These are phyloP conservation scores for Condylostylus longicornis DNA, from an alignment of 1,140 invertebrate species.

Conservation along the genomic window DNA sequence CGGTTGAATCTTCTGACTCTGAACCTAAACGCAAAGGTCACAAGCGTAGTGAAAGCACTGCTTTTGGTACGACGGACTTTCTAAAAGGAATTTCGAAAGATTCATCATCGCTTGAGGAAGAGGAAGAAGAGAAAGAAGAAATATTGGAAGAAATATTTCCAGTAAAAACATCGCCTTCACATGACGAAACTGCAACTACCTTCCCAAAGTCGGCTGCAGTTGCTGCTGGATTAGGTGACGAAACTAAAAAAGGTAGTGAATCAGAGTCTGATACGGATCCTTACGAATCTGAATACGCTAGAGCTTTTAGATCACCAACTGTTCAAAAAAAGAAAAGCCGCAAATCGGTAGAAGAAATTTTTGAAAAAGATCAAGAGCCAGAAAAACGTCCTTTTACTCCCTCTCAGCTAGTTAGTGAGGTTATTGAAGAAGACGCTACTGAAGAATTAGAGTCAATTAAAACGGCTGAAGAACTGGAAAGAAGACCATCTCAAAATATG, in stretches of 20 bases:
- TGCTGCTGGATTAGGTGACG: conserved; percentile 14
- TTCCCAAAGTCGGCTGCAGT: conserved; percentile 6
- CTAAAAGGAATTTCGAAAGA: conserved; percentile 16
- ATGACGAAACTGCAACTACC: no score
- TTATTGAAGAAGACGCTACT: conserved; percentile 39
- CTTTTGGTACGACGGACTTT: conserved; percentile 19
- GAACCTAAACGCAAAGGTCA: conserved; percentile 37
- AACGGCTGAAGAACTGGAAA: conserved; percentile 32
- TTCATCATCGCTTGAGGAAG: conserved; percentile 4
- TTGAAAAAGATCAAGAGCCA: conserved; percentile 24
- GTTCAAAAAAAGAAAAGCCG: conserved; percentile 28
- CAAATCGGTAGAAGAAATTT: conserved; percentile 18
- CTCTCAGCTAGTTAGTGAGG: conserved; percentile 26
- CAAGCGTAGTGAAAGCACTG: conserved; percentile 39
- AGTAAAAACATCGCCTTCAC: conserved; percentile 8
- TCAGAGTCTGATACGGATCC: conserved; percentile 31
- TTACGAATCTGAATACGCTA: conserved; percentile 30
- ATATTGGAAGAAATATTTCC: not conserved
- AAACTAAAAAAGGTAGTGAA: conserved; percentile 15
- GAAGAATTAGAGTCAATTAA: conserved; percentile 38
- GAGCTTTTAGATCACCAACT: conserved; percentile 25
- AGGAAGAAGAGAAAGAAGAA: conserved; percentile 9
- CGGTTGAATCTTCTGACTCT: conserved; percentile 36
- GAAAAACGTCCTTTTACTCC: conserved; percentile 29
- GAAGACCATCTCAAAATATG: conserved; percentile 26